Conservation (phyloP, 2,113 vertebrate species). For the Ictalurus furcatus region DNA sequence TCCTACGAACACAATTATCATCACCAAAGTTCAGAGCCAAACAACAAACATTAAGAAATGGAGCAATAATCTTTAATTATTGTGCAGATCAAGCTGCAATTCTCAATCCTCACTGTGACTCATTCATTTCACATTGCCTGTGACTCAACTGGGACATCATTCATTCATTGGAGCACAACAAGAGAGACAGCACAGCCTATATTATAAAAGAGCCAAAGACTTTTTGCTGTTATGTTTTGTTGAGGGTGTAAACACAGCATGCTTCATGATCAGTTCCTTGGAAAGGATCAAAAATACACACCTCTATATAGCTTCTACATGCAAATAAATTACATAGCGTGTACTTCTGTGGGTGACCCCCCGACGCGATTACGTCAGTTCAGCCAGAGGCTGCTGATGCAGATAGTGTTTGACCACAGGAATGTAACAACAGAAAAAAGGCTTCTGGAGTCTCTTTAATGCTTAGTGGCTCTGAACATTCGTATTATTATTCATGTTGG, state of each 20-base stretch:
- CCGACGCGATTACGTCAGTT: not conserved
- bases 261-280: not conserved
- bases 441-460: not conserved
- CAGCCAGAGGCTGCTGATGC: not conserved
- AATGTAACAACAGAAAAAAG: not conserved
- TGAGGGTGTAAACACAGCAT: not conserved
- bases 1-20: not conserved
- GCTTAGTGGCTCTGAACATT: not conserved
- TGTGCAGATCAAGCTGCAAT: conserved; percentile 2
- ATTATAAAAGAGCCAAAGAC: not conserved
- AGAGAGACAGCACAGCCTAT: conserved; percentile 1
- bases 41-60: not conserved
- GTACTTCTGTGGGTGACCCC: not conserved
- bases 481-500: not conserved
- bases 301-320: not conserved
- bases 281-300: not conserved
- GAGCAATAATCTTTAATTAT: not conserved
- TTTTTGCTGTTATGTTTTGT: not conserved
- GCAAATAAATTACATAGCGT: not conserved
- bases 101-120: not conserved
- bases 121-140: not conserved
- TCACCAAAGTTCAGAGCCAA: not conserved
- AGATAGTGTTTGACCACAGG: not conserved
- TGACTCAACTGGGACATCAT: not conserved
- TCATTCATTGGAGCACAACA: not conserved